Percentiles rank a stretch among this genome's conserved stretches.
Conservation (phyloP, 2,888 invertebrate genomes). For the Hoplodrina ambigua region DNA sequence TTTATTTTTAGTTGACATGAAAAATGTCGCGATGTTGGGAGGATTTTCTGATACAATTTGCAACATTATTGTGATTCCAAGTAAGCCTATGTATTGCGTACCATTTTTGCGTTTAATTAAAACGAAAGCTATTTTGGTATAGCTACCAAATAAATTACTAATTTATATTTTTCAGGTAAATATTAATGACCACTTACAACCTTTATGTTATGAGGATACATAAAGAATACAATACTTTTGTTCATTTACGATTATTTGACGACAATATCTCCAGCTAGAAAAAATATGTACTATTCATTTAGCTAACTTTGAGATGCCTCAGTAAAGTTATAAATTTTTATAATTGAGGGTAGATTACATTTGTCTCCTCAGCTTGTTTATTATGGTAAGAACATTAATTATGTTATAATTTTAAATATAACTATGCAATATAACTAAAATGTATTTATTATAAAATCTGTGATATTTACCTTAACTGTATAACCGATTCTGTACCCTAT, state of each 20-base stretch:
- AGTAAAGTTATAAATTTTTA: not conserved
- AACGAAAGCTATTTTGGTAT: not conserved
- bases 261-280: not conserved
- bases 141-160: not conserved
- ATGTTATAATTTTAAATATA: not conserved
- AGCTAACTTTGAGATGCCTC: conserved; percentile 2
- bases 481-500: conserved; percentile 8
- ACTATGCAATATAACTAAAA: not conserved
- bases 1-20: conserved; percentile 42
- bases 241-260: not conserved
- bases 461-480: conserved; percentile 44
- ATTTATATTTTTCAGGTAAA: not conserved
- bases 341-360: conserved; percentile 21
- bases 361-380: not conserved
- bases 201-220: too few species aligned
- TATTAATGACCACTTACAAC: too few species aligned
- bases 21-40: conserved; percentile 1
- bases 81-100: not conserved
- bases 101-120: not conserved
- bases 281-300: not conserved
- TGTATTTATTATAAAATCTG: not conserved
- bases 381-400: not conserved
- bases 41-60: not conserved
- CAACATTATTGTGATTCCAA: not conserved
- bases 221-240: not conserved